phyloP scores from a whole-genome alignment of 2,888 invertebrate species.

The Drosophila anceps region DNA sequence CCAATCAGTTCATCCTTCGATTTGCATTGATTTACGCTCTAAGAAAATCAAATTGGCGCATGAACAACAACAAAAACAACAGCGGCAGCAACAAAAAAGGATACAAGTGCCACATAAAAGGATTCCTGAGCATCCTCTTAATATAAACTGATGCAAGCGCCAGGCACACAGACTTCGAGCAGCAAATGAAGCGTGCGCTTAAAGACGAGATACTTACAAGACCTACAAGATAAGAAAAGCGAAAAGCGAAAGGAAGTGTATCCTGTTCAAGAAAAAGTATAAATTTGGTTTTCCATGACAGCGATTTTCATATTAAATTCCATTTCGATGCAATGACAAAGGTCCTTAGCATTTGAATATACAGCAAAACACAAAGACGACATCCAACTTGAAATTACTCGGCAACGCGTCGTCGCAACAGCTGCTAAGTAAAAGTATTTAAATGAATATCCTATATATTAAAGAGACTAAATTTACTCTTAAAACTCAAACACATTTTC shows the following conservation, averaged over 20 bases:
- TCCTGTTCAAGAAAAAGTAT: neutral
- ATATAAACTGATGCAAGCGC: slow-evolving; percentile 18
- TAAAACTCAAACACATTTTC: too few relatives aligned
- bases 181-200: slow-evolving; percentile 44
- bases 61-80: neutral
- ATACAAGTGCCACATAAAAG: slow-evolving; percentile 11
- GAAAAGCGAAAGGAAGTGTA: neutral
- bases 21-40: slow-evolving; percentile 63
- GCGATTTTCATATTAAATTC: slow-evolving; percentile 10
- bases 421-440: neutral
- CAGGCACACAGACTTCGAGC: slow-evolving; percentile 4
- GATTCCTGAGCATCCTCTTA: slow-evolving; percentile 24
- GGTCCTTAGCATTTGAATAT: neutral
- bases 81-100: slow-evolving; percentile 11
- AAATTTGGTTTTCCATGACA: neutral
- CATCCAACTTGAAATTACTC: too few relatives aligned
- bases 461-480: neutral
- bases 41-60: slow-evolving; percentile 43
- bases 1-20: slow-evolving; percentile 27
- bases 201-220: slow-evolving; percentile 4
- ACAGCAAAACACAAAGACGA: neutral
- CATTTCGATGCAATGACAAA: slow-evolving; percentile 1
- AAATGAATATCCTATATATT: neutral
- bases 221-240: neutral
- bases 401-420: neutral